Evolutionary conservation across 2,797 vertebrate genomes (phyloP).

Genomic region (Acrocephalus scirpaceus): DNA sequence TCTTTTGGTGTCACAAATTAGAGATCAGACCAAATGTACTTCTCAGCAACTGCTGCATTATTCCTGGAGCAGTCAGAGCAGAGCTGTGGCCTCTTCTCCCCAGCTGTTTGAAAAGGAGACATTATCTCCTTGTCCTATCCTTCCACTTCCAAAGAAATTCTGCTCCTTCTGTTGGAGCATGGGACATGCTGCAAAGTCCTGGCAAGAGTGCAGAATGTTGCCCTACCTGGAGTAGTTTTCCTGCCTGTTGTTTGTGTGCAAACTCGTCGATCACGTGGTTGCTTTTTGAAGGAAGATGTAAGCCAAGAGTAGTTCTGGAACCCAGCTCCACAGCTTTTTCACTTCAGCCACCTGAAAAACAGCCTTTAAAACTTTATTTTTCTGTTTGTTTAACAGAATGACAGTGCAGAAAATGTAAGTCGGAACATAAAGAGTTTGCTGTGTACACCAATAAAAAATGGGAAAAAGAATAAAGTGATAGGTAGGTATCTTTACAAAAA

Average conservation of each 20-base stretch:
- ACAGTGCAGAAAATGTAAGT: conserved; percentile 78
- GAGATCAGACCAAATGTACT: not conserved
- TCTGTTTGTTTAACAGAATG: conserved; percentile 82
- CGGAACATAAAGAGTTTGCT: conserved; percentile 88
- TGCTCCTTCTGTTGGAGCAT: not conserved
- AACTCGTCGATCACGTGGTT: not conserved
- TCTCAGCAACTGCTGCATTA: not conserved
- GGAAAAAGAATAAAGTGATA: conserved; percentile 98
- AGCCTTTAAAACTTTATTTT: not conserved
- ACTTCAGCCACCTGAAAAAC: not conserved
- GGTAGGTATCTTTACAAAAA: conserved; percentile 77
- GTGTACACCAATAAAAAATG: conserved; percentile 94
- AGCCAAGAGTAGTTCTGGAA: not conserved
- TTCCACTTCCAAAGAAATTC: not conserved
- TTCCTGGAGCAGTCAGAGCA: not conserved
- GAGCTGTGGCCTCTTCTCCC: not conserved
- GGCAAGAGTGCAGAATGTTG: not conserved
- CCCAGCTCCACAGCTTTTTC: not conserved
- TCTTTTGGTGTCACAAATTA: not conserved
- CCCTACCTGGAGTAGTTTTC: not conserved
- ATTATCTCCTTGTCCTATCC: not conserved
- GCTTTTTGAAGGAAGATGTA: not conserved
- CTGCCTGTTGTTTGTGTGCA: not conserved
- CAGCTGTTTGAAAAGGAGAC: not conserved
- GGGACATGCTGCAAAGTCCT: not conserved